These are phyloP conservation scores for Ptychadena robeensis DNA, from an alignment of 2,797 vertebrate genomes.

Conservation along the genomic window DNA sequence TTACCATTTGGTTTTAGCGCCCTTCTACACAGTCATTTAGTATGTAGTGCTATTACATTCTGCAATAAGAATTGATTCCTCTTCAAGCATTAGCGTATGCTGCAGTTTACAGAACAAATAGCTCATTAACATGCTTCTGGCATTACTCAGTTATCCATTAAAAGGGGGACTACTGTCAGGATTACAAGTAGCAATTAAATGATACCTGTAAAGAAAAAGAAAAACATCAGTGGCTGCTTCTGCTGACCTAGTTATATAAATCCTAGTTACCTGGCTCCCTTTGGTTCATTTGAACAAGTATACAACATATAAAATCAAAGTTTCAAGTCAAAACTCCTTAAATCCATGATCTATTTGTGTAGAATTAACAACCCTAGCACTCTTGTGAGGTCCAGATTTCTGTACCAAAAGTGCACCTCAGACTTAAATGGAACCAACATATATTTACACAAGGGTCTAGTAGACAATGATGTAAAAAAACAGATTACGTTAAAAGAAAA, in stretches of 20 bases:
- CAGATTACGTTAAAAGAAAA: too few species aligned
- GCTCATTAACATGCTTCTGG: neutral
- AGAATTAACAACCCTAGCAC: too few species aligned
- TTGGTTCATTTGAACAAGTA: neutral
- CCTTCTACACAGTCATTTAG: neutral
- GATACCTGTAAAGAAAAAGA: neutral
- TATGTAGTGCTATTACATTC: neutral
- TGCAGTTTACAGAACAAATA: neutral
- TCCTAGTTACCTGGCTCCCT: neutral
- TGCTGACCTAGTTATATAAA: neutral
- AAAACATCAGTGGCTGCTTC: neutral
- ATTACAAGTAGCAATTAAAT: neutral
- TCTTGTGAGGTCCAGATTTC: too few species aligned
- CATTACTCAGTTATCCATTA: neutral
- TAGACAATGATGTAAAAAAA: too few species aligned
- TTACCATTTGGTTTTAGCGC: neutral
- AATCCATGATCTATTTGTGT: too few species aligned
- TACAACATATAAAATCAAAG: neutral
- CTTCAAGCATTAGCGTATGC: neutral
- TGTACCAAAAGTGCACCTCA: too few species aligned
- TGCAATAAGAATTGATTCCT: constrained; percentile 20
- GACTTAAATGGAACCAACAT: too few species aligned
- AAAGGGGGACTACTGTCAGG: neutral
- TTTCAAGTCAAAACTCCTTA: too few species aligned
- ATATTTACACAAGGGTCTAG: too few species aligned